These are phyloP conservation scores for Raja brachyura DNA, from an alignment of 2,113 vertebrate genomes.

Conservation along the genomic window DNA sequence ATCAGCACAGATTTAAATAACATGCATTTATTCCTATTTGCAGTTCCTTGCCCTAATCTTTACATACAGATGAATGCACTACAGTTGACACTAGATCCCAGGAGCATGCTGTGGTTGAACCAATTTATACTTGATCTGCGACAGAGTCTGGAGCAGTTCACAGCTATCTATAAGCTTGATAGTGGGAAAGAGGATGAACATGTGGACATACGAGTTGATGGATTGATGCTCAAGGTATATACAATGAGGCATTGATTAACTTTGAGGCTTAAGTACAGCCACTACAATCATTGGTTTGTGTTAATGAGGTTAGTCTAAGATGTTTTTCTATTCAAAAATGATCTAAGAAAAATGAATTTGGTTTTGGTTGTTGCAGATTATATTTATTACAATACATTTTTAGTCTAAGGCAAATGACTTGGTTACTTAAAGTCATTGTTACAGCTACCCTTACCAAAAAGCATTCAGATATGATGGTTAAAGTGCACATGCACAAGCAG, in stretches of 20 bases:
- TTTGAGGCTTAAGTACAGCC: no score
- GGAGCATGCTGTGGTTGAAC: slow-evolving; percentile 93
- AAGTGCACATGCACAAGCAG: background rate
- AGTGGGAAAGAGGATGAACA: slow-evolving; percentile 91
- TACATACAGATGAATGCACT: slow-evolving; percentile 92
- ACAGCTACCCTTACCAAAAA: background rate
- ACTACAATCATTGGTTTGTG: no score
- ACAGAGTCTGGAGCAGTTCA: slow-evolving; percentile 93
- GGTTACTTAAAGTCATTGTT: background rate
- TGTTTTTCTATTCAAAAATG: no score
- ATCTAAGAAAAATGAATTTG: no score
- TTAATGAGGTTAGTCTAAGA: no score
- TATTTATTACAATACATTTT: background rate
- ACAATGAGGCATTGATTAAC: no score
- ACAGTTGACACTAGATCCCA: slow-evolving; percentile 86
- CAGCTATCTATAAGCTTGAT: slow-evolving; percentile 90
- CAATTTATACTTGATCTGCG: slow-evolving; percentile 90
- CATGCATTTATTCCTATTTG: slow-evolving; percentile 41
- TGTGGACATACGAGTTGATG: slow-evolving; percentile 85
- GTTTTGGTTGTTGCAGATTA: background rate
- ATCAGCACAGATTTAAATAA: background rate
- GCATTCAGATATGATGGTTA: background rate
- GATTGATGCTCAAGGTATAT: slow-evolving; percentile 91
- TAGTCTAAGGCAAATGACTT: background rate
- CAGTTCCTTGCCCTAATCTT: slow-evolving; percentile 91